Evolutionary conservation across 2,888 invertebrate species (phyloP).

Genomic region (Eutolmus rufibarbis): DNA sequence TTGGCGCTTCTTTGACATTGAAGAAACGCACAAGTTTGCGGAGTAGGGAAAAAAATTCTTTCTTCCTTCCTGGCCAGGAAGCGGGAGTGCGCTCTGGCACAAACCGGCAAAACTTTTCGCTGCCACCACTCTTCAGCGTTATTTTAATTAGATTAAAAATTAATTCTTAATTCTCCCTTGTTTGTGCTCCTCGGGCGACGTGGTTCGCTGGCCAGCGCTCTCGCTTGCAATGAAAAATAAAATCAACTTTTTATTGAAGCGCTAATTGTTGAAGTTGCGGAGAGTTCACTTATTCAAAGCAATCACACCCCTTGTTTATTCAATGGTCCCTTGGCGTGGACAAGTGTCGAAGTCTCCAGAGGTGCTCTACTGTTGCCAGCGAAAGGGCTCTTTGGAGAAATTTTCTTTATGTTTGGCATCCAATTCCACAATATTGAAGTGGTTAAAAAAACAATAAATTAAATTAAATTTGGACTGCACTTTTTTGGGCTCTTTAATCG

Average conservation of each 20-base stretch:
- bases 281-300: not conserved
- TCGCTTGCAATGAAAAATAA: not conserved
- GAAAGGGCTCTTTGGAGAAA: not conserved
- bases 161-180: constrained; percentile 9
- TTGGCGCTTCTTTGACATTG: constrained; percentile 20
- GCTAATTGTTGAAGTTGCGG: not conserved
- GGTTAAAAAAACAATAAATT: too few relatives aligned
- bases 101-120: not conserved
- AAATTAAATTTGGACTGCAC: too few relatives aligned
- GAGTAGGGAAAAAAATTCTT: not conserved
- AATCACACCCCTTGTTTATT: not conserved
- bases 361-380: not conserved
- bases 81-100: not conserved
- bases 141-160: constrained; percentile 19
- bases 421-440: not conserved
- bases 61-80: not conserved
- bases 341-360: not conserved
- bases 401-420: not conserved
- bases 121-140: not conserved
- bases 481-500: too few relatives aligned
- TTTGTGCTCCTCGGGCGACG: not conserved
- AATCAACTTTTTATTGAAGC: not conserved
- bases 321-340: not conserved
- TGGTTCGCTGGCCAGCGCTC: not conserved
- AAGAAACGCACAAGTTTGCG: constrained; percentile 17